Percentiles rank a stretch among this genome's conserved stretches.
These are phyloP conservation scores for Pelobates cultripes DNA, from an alignment of 2,797 vertebrate genomes.

Conservation along the genomic window DNA sequence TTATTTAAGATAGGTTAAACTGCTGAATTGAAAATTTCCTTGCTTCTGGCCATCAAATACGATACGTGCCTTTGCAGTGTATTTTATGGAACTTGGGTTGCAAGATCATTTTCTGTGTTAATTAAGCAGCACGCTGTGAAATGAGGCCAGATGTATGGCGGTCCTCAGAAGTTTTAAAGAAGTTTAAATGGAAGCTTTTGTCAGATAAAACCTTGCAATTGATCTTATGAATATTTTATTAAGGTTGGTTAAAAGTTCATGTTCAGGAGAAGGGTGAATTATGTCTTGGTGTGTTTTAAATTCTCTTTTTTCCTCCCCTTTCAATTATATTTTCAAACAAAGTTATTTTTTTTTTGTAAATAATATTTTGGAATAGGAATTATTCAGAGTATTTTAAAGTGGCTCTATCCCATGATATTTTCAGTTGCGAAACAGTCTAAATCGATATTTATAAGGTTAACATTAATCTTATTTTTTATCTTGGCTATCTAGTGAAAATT, in stretches of 20 bases:
- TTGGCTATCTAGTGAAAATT: too few relatives aligned
- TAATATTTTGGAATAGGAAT: neutral
- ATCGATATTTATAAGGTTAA: too few relatives aligned
- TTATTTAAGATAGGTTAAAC: slow-evolving; percentile 24
- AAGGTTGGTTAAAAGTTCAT: neutral
- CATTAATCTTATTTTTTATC: too few relatives aligned
- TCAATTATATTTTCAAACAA: neutral
- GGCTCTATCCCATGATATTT: neutral
- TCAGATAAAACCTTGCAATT: slow-evolving; percentile 43
- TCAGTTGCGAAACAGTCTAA: neutral
- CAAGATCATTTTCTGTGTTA: slow-evolving; percentile 50
- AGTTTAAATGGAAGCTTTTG: slow-evolving; percentile 49
- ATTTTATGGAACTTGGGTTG: slow-evolving; percentile 52
- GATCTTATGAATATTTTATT: slow-evolving; percentile 35
- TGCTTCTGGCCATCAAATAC: slow-evolving; percentile 61
- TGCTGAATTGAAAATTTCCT: slow-evolving; percentile 25
- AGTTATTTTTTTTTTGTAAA: neutral
- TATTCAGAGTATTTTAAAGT: neutral
- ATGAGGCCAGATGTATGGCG: slow-evolving; percentile 12
- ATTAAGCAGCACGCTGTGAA: slow-evolving; percentile 48
- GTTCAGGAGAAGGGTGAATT: neutral
- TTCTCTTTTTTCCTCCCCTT: neutral
- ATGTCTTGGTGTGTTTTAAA: neutral
- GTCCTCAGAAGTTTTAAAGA: slow-evolving; percentile 33
- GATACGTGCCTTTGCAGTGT: slow-evolving; percentile 36